Evolutionary conservation across 2,888 invertebrate genomes (phyloP), one percentile per base, ranked within the genome.

Genomic region (Zhuqinia jingwanae): DNA sequence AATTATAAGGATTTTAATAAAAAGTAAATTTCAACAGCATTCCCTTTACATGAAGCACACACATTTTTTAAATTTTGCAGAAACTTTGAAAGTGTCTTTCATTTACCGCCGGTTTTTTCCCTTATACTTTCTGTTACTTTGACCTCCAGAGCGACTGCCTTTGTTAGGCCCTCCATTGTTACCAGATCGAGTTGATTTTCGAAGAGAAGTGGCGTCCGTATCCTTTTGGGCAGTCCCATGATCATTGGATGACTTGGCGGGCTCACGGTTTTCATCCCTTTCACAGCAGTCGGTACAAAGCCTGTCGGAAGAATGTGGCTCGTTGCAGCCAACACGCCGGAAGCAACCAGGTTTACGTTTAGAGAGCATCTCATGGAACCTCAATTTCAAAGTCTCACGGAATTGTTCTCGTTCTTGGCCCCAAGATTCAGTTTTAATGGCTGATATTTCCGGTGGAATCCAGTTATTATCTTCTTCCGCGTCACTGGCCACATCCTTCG

Each of bases 61-160:
- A 53, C 17, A 27, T 53, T 70, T 81, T 73, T 3, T 8, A 3
- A 8, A 78, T 22, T 81, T 73, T 81, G 68, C 80, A 42, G 58
- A 60, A 77, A 77, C 42, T 53, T 53, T 47, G 50, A 17, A 53
- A 20, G 58, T 25, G 58, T 58, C 11, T 75, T 75, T 25, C 22
- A 56, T 86, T 87, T 86, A 90, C 45, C 89, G 90, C 27, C 90
- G 90, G 56, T 88, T 90, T 79, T 89, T 90, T 36, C 90, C 90
- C 76, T 90, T 90, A 76, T 88, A 89, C 65, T 88, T 87, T 47
- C 87, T 65, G 65, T 82, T 87, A 42, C 50, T 80, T 20, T 83
- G 87, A 11, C 73, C 79, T 11, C 73, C 73, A 42, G 56, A 5
- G 47, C 83, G 78, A 77, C 45, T 50, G 10, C 87, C 85, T 85